Percentiles rank a stretch among this genome's conserved stretches.
Conservation (phyloP, 2,113 vertebrate genomes). For the Muscicapa adusta region DNA sequence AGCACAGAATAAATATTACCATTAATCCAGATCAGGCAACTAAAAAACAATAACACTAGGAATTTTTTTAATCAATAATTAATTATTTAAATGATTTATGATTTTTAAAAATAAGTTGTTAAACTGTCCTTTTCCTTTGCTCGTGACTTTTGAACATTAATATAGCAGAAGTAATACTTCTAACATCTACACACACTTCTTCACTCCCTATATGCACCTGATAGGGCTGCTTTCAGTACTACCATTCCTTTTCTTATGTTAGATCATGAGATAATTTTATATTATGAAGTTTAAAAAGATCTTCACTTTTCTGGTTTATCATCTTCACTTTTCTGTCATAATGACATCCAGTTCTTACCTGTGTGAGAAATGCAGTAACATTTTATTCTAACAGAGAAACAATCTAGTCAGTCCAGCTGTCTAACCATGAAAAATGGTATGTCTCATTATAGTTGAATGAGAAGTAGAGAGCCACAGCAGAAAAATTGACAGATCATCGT, state of each 20-base stretch:
- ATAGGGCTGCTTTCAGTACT: background rate
- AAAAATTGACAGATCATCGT: background rate
- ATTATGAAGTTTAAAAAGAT: background rate
- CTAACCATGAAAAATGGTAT: background rate
- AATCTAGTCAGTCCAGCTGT: background rate
- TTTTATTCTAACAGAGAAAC: background rate
- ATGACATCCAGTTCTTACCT: background rate
- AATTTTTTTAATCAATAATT: background rate
- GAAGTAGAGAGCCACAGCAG: background rate
- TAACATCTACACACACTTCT: background rate
- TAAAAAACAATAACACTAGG: rapidly evolving
- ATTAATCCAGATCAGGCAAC: background rate
- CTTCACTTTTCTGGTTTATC: background rate
- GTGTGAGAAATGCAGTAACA: background rate
- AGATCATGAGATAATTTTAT: background rate
- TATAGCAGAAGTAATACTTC: background rate
- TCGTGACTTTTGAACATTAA: background rate
- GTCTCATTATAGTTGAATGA: background rate
- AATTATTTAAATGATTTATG: background rate
- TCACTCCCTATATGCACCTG: rapidly evolving
- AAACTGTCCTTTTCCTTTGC: background rate
- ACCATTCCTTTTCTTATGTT: background rate
- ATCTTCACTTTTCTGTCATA: background rate
- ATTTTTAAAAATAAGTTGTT: background rate
- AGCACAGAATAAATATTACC: background rate